Conservation (phyloP, 2,797 vertebrate species). For the Enteromius paludinosus region DNA sequence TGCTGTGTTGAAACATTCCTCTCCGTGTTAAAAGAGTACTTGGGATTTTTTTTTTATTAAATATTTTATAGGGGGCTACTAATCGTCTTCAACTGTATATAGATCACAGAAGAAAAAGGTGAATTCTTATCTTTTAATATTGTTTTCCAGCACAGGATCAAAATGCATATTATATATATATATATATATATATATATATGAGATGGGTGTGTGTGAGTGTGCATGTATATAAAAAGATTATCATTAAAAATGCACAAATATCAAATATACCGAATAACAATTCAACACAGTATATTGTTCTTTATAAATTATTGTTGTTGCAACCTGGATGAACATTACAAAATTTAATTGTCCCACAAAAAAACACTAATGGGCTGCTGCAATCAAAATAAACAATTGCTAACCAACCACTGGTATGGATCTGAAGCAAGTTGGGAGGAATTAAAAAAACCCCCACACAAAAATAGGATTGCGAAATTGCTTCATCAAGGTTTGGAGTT, state of each 20-base stretch:
- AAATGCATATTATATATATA: too few species aligned
- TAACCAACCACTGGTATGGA: background rate
- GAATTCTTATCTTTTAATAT: too few species aligned
- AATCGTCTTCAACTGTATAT: too few species aligned
- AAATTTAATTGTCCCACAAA: background rate
- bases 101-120: too few species aligned
- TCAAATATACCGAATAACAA: background rate
- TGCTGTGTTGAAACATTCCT: too few species aligned
- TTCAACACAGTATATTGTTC: background rate
- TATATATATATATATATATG: too few species aligned
- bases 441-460: background rate
- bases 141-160: too few species aligned
- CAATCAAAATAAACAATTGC: constrained; percentile 9
- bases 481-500: constrained; percentile 58
- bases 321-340: constrained; percentile 9
- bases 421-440: background rate
- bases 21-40: too few species aligned
- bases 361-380: background rate
- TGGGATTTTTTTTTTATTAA: too few species aligned
- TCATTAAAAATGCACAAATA: background rate
- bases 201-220: too few species aligned
- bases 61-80: too few species aligned
- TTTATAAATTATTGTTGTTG: constrained; percentile 31
- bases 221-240: background rate
- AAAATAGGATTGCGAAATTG: background rate